A percentile compares a stretch with the other conserved stretches of the same genome.
Conservation (phyloP, 2,888 invertebrate genomes). For the Notodonta ziczac region DNA sequence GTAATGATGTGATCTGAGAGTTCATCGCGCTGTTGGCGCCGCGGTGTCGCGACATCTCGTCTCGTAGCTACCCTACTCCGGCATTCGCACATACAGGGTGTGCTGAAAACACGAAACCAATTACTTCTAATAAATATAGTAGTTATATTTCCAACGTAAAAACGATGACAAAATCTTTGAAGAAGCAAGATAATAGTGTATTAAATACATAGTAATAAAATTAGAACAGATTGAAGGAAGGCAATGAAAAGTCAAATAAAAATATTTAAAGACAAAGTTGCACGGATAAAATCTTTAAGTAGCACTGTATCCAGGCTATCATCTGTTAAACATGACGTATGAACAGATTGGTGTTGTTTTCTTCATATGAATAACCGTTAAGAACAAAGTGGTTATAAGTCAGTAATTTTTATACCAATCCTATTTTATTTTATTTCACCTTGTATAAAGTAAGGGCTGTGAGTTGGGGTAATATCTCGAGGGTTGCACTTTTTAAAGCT, state of each 20-base stretch:
- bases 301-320: too few species aligned
- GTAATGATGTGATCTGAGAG: constrained; percentile 6
- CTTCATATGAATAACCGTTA: neutral
- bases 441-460: neutral
- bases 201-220: too few species aligned
- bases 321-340: too few species aligned
- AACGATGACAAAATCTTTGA: too few species aligned
- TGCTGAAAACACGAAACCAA: neutral
- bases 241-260: too few species aligned
- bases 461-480: neutral
- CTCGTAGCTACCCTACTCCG: constrained; percentile 38
- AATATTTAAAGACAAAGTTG: too few species aligned
- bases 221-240: too few species aligned
- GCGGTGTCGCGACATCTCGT: constrained; percentile 52
- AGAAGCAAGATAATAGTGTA: too few species aligned
- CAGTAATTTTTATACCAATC: neutral
- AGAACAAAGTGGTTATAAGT: neutral
- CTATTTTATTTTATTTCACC: neutral
- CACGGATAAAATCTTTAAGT: too few species aligned
- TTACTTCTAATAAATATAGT: too few species aligned
- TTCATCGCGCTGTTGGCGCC: constrained; percentile 48
- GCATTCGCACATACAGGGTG: constrained; percentile 5
- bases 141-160: too few species aligned
- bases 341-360: too few species aligned
- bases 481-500: constrained; percentile 3